These are phyloP conservation scores for Orussus abietinus DNA, from an alignment of 1,140 invertebrate species.

Conservation along the genomic window DNA sequence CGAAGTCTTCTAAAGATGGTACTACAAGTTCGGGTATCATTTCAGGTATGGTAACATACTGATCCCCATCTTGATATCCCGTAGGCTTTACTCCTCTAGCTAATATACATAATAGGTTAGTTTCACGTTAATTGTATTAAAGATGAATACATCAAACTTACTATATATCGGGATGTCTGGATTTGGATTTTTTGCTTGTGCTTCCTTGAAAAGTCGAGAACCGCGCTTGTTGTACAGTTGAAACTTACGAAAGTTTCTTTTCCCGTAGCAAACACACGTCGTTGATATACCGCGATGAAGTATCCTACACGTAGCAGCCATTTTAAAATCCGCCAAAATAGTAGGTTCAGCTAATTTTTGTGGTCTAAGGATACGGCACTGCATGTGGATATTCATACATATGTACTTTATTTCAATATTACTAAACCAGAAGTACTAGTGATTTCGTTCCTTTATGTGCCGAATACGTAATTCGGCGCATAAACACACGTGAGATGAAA, in stretches of 20 bases:
- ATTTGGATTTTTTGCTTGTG: conserved; percentile 55
- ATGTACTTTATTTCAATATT: too few species aligned
- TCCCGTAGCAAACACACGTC: conserved; percentile 58
- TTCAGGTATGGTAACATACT: conserved; percentile 72
- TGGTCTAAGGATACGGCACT: too few species aligned
- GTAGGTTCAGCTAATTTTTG: too few species aligned
- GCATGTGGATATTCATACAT: too few species aligned
- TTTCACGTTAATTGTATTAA: conserved; percentile 5
- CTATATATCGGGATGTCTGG: conserved; percentile 62
- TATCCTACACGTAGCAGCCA: conserved; percentile 12
- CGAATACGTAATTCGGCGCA: too few species aligned
- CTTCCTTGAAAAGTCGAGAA: conserved; percentile 61
- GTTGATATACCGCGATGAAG: conserved; percentile 58
- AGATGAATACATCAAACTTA: conserved; percentile 35
- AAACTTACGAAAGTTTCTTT: conserved; percentile 79
- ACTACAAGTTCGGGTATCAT: conserved; percentile 91
- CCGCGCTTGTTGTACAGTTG: conserved; percentile 69
- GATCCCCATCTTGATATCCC: conserved; percentile 55
- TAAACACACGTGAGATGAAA: too few species aligned
- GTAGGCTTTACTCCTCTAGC: conserved; percentile 60
- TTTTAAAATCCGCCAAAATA: too few species aligned
- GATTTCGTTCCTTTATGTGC: too few species aligned
- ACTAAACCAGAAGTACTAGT: too few species aligned
- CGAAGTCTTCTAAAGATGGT: conserved; percentile 73
- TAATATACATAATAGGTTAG: neutral